Evolutionary conservation across 2,113 vertebrate genomes (phyloP), one percentile per base, ranked within the genome.

Genomic region (Melanocharis versteri): DNA sequence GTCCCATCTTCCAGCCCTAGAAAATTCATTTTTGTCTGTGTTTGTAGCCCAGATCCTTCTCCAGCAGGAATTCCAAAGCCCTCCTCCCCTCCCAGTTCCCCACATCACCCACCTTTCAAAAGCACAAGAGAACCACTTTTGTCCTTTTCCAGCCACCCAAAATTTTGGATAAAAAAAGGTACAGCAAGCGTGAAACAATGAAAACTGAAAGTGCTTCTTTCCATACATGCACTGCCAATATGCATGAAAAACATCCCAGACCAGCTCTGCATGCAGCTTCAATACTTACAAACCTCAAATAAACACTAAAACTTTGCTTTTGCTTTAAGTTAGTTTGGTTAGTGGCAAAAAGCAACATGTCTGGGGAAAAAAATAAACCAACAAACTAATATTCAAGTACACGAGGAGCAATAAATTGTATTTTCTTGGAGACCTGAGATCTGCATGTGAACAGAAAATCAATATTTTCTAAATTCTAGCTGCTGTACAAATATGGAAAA

Each of bases 291-390:
- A 26, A 73, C 28, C 33, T 17, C 35, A 69, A 75, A 89, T 14
- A 77, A 76, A 81, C 83, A 33, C 68, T 68, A 22, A 50, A 9
- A 58, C 57, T 91, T 83, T 66, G 94, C 95, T 92, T 88, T 94
- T 90, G 94, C 90, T 95, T 96, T 68, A 89, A 90, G 95, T 96
- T 97, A 97, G 95, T 96, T 83, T 69, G 87, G 96, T 97, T 97
- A 97, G 97, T 97, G 93, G 95, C 95, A 95, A 96, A 94, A 97
- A 97, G 95, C 96, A 93, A 87, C 31, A 3, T 15, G 45, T 90
- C 87, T 45, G 50, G n/a, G 28, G 13, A 1, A 13, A 24, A 47
- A 58, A 73, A 37, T 39, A 22, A 22, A 12, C 19, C 53, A 75
- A 50, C 28, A 45, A 85, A 69, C 13, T 19, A 6, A 78, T 48